phyloP scores from a whole-genome alignment of 2,888 invertebrate species.

The Tuta absoluta region DNA sequence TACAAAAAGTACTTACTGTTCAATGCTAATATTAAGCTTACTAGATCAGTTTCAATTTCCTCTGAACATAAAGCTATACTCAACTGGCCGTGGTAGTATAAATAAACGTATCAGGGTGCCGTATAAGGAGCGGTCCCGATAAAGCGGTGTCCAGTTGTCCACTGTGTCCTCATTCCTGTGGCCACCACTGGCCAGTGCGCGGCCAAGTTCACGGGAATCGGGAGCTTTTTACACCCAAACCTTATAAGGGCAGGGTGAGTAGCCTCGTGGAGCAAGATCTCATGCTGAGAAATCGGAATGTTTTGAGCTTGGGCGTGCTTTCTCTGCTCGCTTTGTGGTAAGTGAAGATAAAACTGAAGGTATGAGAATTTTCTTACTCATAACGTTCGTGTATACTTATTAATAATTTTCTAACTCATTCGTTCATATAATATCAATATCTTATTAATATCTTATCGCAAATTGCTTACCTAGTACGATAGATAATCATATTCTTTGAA shows the following conservation, averaged over 20 bases:
- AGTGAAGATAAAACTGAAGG: not conserved
- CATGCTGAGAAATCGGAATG: not conserved
- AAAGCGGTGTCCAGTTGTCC: not conserved
- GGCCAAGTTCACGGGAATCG: slow-evolving; percentile 14
- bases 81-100: not conserved
- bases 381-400: no score
- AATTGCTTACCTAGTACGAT: no score
- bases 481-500: no score
- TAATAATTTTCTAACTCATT: no score
- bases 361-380: no score
- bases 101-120: slow-evolving; percentile 2
- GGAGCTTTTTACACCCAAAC: slow-evolving; percentile 1
- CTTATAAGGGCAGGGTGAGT: slow-evolving; percentile 17
- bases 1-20: not conserved
- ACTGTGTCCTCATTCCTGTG: slow-evolving; percentile 15
- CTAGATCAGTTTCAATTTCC: not conserved
- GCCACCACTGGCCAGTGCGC: not conserved
- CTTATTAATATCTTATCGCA: no score
- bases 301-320: not conserved
- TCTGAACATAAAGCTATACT: not conserved
- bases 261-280: not conserved
- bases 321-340: not conserved
- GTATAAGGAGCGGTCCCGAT: slow-evolving; percentile 13
- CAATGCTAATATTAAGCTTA: not conserved
- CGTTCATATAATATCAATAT: no score